Conservation (phyloP, 2,113 vertebrate species). For the Notechis scutatus region DNA sequence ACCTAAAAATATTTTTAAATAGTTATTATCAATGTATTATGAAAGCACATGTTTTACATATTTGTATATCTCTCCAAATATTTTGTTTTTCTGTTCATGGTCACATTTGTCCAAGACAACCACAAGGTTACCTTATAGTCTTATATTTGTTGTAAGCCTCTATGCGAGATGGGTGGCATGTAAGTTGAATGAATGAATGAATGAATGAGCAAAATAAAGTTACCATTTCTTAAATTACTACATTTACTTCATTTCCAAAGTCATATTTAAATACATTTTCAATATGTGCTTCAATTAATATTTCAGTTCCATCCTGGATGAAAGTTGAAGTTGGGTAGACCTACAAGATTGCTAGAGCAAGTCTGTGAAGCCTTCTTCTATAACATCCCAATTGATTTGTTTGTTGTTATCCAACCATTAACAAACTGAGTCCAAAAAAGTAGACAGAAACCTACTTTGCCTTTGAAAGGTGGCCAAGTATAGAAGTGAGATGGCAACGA, state of each 20-base stretch:
- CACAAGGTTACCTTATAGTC: background rate
- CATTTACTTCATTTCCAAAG: background rate
- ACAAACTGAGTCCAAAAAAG: background rate
- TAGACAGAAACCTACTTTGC: background rate
- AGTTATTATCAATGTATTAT: background rate
- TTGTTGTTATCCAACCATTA: background rate
- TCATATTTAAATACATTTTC: background rate
- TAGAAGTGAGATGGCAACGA: background rate
- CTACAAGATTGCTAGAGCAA: background rate
- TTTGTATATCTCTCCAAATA: background rate
- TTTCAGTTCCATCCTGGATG: background rate
- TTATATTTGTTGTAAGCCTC: background rate
- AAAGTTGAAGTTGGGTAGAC: background rate
- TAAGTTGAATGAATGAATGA: background rate
- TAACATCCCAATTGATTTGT: background rate
- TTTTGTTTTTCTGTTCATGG: background rate
- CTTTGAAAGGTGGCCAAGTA: background rate
- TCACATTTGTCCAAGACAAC: background rate
- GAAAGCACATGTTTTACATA: background rate
- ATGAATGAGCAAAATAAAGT: background rate
- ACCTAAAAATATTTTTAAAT: slow-evolving; percentile 70
- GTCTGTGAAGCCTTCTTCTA: background rate
- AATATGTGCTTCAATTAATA: background rate
- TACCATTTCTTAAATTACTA: background rate
- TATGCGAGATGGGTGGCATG: background rate